phyloP scores from a whole-genome alignment of 1,140 invertebrate genomes.

The Pomacea maculata region DNA sequence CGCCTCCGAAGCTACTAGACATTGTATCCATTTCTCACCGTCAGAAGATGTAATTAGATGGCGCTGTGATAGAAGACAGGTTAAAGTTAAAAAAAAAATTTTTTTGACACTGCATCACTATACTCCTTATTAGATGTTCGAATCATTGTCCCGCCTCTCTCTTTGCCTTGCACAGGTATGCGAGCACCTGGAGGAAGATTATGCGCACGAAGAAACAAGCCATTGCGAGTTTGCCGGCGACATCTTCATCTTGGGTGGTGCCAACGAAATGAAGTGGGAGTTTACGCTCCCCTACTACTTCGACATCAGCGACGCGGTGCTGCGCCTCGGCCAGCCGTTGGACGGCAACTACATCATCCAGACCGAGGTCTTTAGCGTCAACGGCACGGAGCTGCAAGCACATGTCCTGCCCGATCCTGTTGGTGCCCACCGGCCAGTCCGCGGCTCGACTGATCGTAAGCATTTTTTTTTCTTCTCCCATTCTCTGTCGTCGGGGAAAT shows the following conservation, averaged over 20 bases:
- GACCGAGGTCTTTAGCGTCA: constrained; percentile 28
- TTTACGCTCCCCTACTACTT: constrained; percentile 30
- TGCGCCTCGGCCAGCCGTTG: background rate
- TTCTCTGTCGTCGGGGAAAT: too few species aligned
- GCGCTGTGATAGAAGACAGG: too few species aligned
- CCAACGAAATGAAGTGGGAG: constrained; percentile 32
- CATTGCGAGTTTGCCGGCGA: constrained; percentile 32
- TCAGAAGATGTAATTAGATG: too few species aligned
- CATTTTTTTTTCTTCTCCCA: background rate
- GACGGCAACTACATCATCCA: constrained; percentile 31
- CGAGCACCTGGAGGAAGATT: constrained; percentile 1
- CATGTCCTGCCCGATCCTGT: constrained; percentile 23
- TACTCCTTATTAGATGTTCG: too few species aligned
- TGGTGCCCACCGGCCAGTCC: constrained; percentile 21
- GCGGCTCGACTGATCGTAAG: constrained; percentile 32
- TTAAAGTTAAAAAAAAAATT: too few species aligned
- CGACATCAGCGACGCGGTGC: constrained; percentile 31
- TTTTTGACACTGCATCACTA: too few species aligned
- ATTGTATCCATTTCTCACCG: too few species aligned
- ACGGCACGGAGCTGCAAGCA: constrained; percentile 27
- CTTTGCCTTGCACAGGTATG: constrained; percentile 13
- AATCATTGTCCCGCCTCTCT: too few species aligned
- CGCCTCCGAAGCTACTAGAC: too few species aligned
- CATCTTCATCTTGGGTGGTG: constrained; percentile 33
- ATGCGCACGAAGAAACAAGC: background rate